These are phyloP conservation scores for Avahi laniger DNA, from an alignment of 2,797 vertebrate species.

Conservation along the genomic window DNA sequence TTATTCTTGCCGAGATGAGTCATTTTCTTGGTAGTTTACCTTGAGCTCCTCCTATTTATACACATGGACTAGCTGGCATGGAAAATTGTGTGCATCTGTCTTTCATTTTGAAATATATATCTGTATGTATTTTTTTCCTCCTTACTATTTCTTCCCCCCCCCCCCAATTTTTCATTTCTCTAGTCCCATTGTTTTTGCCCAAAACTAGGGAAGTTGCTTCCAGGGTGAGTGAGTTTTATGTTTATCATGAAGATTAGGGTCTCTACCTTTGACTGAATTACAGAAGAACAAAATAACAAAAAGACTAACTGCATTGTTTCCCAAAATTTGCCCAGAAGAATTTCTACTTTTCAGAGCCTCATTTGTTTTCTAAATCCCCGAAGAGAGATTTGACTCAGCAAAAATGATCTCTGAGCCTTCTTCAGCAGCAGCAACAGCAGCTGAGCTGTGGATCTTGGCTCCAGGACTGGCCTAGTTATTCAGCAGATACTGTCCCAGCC, in stretches of 20 bases:
- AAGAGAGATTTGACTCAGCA: conserved; percentile 84
- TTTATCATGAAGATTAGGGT: background rate
- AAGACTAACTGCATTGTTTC: conserved; percentile 59
- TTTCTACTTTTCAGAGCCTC: conserved; percentile 80
- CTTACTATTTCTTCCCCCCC: background rate
- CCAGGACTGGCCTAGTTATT: conserved; percentile 57
- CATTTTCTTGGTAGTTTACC: conserved; percentile 74
- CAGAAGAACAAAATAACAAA: conserved; percentile 12
- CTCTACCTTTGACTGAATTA: background rate
- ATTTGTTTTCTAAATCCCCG: conserved; percentile 81
- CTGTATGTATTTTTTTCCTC: background rate
- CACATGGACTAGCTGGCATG: conserved; percentile 45
- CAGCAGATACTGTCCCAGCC: conserved; percentile 73
- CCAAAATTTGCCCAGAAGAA: conserved; percentile 70
- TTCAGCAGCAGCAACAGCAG: conserved; percentile 66
- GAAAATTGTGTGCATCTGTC: conserved; percentile 48
- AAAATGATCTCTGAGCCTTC: conserved; percentile 77
- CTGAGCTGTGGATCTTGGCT: conserved; percentile 77
- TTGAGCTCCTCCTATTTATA: conserved; percentile 62
- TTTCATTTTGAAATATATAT: conserved; percentile 64
- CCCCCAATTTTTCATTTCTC: background rate
- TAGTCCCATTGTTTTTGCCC: background rate
- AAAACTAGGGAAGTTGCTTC: background rate
- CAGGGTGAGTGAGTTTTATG: background rate
- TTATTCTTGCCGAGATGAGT: conserved; percentile 69